Base-by-base conservation (phyloP, 1,140 invertebrate species). In the Macrotrachela quadricornifera region DNA sequence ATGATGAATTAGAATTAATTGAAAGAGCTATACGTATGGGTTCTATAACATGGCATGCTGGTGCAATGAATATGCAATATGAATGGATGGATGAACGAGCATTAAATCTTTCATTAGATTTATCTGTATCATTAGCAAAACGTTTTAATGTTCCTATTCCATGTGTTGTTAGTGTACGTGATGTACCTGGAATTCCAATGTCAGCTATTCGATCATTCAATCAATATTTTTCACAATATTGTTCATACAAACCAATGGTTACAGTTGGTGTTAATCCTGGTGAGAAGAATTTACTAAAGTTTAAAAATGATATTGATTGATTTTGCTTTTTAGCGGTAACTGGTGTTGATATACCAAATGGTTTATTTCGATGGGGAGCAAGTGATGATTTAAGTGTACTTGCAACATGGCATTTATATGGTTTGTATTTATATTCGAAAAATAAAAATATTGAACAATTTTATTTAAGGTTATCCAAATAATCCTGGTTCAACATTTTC, bases 31-130 rank as follows among this genome's bases (percentile, higher is more conserved):
- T 65, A 9, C 49, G 41, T 15, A 45, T 45, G 2, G 63, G 62
- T 11, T 50, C 58, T 30, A 60, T 65, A 8, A 58, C 57, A 14
- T 65, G 62, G 62, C 63, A 65, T 56, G 63, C 62, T 43, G 61
- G 61, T 16, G 59, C 62, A 44, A 64, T 65, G 62, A 65, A 65
- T 50, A 60, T 65, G 59, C 62, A 65, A 53, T 56, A 57, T n/a
- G 63, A 65, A 47, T 53, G 57, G 14, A 53, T 62, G 51, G 56
- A 60, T 37, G 50, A 57, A 37, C 41, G 44, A 21, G 46, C 60
- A 47, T 61, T 64, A 46, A 55, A 61, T 18, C 45, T 57, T 38
- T 53, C 59, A 13, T 50, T 65, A 12, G 57, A 61, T 50, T 50
- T 65, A 41, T 57, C 58, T 46, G 12, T 46, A 17, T 41, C 49